A percentile compares a stretch with the other conserved stretches of the same genome.
Evolutionary conservation across 2,113 vertebrate species (phyloP).

Genomic region (Sisor rabdophorus): DNA sequence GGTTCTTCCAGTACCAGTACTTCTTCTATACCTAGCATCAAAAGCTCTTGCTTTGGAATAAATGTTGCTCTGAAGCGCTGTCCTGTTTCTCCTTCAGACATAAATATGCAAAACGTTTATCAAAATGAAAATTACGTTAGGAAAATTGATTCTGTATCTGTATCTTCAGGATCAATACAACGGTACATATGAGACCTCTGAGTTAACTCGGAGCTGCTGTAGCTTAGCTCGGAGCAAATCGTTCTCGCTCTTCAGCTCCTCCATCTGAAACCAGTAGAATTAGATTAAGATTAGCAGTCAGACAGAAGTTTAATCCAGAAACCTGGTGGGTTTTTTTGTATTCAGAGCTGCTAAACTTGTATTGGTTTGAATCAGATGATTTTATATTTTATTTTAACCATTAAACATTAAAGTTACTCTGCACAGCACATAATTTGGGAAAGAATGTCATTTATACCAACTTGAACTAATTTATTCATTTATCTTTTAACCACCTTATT

Average conservation of each 20-base stretch:
- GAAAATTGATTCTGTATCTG: background rate
- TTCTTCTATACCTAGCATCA: background rate
- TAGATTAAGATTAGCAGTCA: background rate
- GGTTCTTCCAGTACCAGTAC: background rate
- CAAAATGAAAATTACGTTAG: background rate
- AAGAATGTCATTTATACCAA: too few relatives aligned
- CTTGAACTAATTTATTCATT: too few relatives aligned
- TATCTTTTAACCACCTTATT: too few relatives aligned
- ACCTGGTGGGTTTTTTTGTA: background rate
- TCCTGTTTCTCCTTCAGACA: background rate
- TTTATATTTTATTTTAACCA: too few relatives aligned
- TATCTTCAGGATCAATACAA: slow-evolving; percentile 64
- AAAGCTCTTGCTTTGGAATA: background rate
- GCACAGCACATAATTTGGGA: too few relatives aligned
- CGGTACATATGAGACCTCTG: slow-evolving; percentile 67
- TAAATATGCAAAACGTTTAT: background rate
- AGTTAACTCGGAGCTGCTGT: slow-evolving; percentile 79
- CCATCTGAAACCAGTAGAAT: slow-evolving; percentile 66
- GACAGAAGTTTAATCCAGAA: background rate
- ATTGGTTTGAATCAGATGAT: too few relatives aligned
- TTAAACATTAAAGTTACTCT: too few relatives aligned
- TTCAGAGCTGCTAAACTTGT: too few relatives aligned
- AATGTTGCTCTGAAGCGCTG: background rate
- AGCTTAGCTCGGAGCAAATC: slow-evolving; percentile 78
- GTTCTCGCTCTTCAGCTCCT: slow-evolving; percentile 86